Evolutionary conservation across 2,888 invertebrate species (phyloP).

Genomic region (Suillia variegata): DNA sequence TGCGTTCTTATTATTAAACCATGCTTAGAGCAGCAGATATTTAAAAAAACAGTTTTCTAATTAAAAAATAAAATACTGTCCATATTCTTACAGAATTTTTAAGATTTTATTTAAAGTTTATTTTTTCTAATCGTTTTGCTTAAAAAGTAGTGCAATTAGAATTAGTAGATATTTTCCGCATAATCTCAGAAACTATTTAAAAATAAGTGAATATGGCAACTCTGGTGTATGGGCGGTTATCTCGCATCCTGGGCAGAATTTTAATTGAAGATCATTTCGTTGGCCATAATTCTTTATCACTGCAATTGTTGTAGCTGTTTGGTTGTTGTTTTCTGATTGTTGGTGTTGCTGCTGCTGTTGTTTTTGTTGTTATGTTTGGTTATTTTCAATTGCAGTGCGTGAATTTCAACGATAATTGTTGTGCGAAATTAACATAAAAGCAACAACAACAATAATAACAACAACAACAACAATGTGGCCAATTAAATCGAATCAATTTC

Average conservation of each 20-base stretch:
- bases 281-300: not conserved
- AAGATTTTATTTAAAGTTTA: too few species aligned
- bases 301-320: not conserved
- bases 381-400: not conserved
- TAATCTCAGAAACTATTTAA: not conserved
- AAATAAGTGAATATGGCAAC: not conserved
- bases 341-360: too few species aligned
- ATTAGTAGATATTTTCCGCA: too few species aligned
- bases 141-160: too few species aligned
- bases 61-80: too few species aligned
- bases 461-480: not conserved
- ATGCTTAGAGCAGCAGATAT: too few species aligned
- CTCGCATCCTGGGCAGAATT: not conserved
- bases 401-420: not conserved
- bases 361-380: too few species aligned
- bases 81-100: too few species aligned
- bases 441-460: not conserved
- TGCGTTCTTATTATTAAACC: too few species aligned
- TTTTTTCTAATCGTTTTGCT: too few species aligned
- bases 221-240: not conserved
- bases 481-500: slow-evolving; percentile 30
- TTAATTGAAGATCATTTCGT: not conserved
- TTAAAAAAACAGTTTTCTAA: too few species aligned
- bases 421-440: not conserved
- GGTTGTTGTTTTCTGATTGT: not conserved